Base-by-base conservation (phyloP, 1,140 invertebrate species). In the Scylla paramamosain region DNA sequence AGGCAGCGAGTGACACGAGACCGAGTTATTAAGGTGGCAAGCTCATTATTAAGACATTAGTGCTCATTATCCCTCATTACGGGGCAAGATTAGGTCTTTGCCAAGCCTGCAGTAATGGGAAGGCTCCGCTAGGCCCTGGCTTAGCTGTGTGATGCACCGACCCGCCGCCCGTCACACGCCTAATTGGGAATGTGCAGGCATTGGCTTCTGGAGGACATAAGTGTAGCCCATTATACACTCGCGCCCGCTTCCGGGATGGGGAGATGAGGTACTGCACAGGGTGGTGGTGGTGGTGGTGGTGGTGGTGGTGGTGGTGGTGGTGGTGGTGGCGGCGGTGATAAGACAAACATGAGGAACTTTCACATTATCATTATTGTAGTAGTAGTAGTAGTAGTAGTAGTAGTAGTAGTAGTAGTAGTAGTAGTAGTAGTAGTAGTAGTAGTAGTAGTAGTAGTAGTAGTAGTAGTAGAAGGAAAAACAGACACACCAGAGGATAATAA, bases 1-100 rank as follows among this genome's bases (percentile, higher is more conserved):
- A n/a, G 67, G 67, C 67, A 20, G 16, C 20, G 67, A 77, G 16
- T 77, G 67, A 77, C 67, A 77, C n/a, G 67, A 7, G 67, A 0
- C 67, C 4, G 67, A 77, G 67, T 77, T 77, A 77, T 77, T 25
- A 77, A 77, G 67, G 67, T 20, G 20, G 67, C 67, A 7, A 59
- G 25, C 67, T 77, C 67, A 77, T 77, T 77, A 77, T 77, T 12
- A 77, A 77, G 67, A 77, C 67, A 77, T 77, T 77, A 77, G 67
- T n/a, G 67, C 67, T 77, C 20, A 77, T 77, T 77, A 77, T 25
- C 4, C n/a, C 67, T 77, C 67, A 77, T 77, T 25, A 77, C 67
- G 67, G 67, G 20, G 67, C 67, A 12, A n/a, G 67, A 77, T 77
- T 25, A 77, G 25, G 67, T 77, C 67, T 77, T 77, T 77, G 12